Base-by-base conservation (phyloP, 1,140 invertebrate species). In the Drosophila sturtevanti region DNA sequence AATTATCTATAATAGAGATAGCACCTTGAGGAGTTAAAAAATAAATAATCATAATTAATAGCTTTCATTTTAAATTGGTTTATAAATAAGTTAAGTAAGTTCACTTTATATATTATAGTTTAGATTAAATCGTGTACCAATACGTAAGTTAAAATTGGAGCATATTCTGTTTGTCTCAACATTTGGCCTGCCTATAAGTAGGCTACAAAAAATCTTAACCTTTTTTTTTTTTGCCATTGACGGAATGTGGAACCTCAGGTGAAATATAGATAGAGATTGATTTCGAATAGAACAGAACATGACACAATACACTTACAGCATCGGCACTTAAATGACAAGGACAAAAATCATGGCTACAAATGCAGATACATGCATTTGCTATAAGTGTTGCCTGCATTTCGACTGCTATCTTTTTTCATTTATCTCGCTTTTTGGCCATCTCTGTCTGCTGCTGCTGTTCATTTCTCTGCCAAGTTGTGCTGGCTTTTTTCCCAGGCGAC, bases 1-100 rank as follows among this genome's bases (percentile, higher is more conserved):
- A 16, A 64, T 62, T 77, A 66, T 75, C 70, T 74, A 71, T 59
- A 77, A 75, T 75, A 75, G 67, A 63, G 75, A 75, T 78, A 78
- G 75, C 75, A 78, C 75, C 75, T 78, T 75, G 67, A 71, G 67
- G 67, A 74, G 67, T 75, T 75, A 66, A 9, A 54, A 67, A 75
- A 52, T n/a, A 63, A 14, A 63, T 37, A 48, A 44, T 0, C 2
- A 11, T 21, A 2, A 18, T 48, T 31, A 6, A 31, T 31, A 31
- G 27, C 27, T 31, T 31, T 31, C 2, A 31, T 31, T 31, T 31
- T 31, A 1, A 1, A 1, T 31, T 1, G 37, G 37, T 14, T 38
- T 16, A 11, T 18, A 21, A 44, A 7, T 10, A 44, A 18, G 14
- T 34, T 35, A 12, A 35, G 41, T 48, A 48, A 48, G 41, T 48